Evolutionary conservation across 2,113 vertebrate genomes (phyloP).

Genomic region (Erinaceus europaeus): DNA sequence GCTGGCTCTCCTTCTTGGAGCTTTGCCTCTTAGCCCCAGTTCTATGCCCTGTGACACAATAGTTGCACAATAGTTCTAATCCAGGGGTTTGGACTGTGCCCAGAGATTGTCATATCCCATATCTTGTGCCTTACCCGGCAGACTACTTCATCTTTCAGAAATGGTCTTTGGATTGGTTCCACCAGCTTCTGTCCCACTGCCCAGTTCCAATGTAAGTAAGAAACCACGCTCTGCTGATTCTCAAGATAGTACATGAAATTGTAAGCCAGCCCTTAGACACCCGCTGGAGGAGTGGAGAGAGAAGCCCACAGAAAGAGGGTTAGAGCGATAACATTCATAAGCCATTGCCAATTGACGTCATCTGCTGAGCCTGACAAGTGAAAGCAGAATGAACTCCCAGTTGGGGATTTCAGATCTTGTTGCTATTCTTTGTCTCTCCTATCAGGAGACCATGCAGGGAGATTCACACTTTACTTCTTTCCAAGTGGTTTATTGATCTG

Average conservation of each 20-base stretch:
- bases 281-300: conserved; percentile 45
- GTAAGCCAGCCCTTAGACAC: not conserved
- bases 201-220: conserved; percentile 35
- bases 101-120: conserved; percentile 28
- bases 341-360: conserved; percentile 46
- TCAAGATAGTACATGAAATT: conserved; percentile 46
- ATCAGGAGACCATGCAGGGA: conserved; percentile 44
- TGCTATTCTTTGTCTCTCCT: conserved; percentile 58
- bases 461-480: conserved; percentile 64
- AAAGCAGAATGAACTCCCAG: conserved; percentile 60
- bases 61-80: conserved; percentile 11
- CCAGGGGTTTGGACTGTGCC: conserved; percentile 23
- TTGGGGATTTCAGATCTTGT: conserved; percentile 57
- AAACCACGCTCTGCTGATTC: conserved; percentile 22
- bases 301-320: conserved; percentile 11
- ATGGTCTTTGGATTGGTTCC: not conserved
- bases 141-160: conserved; percentile 46
- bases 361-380: conserved; percentile 47
- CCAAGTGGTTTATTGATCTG: conserved; percentile 65
- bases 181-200: not conserved
- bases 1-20: not conserved
- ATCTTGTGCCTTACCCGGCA: not conserved
- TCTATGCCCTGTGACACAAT: conserved; percentile 20
- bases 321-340: conserved; percentile 65
- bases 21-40: not conserved